Conservation (phyloP, 2,113 vertebrate genomes). For the Mesoclemmys tuberculata region DNA sequence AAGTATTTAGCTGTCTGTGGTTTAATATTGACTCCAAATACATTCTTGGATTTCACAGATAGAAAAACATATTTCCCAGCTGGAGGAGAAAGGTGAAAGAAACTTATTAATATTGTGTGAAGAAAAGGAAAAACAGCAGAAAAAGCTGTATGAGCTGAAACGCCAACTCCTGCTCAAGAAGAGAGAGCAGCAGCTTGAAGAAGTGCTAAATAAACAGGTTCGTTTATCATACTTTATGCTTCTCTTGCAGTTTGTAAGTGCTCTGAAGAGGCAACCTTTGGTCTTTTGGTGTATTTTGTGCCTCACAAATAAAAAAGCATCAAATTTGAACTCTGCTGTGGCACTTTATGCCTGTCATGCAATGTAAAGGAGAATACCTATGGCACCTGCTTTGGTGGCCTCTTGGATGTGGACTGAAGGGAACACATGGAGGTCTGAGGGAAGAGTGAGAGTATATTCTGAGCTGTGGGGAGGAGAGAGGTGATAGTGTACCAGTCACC, state of each 20-base stretch:
- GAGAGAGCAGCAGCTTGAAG: conserved; percentile 69
- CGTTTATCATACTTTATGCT: background rate
- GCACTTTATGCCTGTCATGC: background rate
- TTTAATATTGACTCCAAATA: background rate
- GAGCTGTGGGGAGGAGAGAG: background rate
- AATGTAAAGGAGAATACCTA: background rate
- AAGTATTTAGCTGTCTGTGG: background rate
- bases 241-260: background rate
- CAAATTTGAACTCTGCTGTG: background rate
- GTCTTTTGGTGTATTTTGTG: background rate
- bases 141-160: conserved; percentile 72
- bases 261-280: background rate
- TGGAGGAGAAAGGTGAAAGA: conserved; percentile 81
- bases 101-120: conserved; percentile 75
- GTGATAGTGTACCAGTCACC: fast-evolving
- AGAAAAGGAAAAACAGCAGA: conserved; percentile 74
- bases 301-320: background rate
- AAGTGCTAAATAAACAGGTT: conserved; percentile 85
- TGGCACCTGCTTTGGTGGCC: background rate
- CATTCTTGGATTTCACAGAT: conserved; percentile 72
- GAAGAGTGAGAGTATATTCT: background rate
- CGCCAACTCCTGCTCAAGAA: conserved; percentile 67
- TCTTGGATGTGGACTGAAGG: background rate
- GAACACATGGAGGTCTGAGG: background rate
- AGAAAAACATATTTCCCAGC: conserved; percentile 68